Evolutionary conservation across 2,888 invertebrate species (phyloP).

Genomic region (Halictus ligatus): DNA sequence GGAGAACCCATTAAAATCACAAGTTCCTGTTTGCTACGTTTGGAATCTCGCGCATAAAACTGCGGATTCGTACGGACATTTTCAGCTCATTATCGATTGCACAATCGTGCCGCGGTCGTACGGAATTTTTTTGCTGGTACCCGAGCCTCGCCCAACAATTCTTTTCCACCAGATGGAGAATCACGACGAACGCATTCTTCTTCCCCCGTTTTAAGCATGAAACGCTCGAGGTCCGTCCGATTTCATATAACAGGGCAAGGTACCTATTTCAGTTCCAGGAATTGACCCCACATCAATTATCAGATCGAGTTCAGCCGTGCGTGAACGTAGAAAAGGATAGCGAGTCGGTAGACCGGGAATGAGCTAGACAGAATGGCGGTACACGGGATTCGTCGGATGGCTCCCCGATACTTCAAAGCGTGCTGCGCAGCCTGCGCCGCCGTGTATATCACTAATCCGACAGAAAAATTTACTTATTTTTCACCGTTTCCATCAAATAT

Average conservation of each 20-base stretch:
- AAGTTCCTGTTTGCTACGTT: background rate
- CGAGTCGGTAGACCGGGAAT: background rate
- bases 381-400: constrained; percentile 10
- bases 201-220: constrained; percentile 2
- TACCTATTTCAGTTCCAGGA: constrained; percentile 17
- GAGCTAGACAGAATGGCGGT: constrained; percentile 7
- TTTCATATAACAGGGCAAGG: constrained; percentile 19
- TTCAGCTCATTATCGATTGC: background rate
- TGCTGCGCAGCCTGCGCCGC: constrained; percentile 9
- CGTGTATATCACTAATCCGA: constrained; percentile 8
- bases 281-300: constrained; percentile 20
- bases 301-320: constrained; percentile 18
- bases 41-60: background rate
- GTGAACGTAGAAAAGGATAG: constrained; percentile 12
- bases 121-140: background rate
- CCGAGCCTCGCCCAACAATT: background rate
- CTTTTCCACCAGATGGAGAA: constrained; percentile 6
- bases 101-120: background rate
- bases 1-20: background rate
- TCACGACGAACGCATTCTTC: constrained; percentile 10
- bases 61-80: background rate
- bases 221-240: constrained; percentile 12
- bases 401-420: constrained; percentile 12
- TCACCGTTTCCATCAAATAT: background rate
- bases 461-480: constrained; percentile 10